Evolutionary conservation across 2,797 vertebrate genomes (phyloP), one percentile per base, ranked within the genome.

Genomic region (Sphenodon punctatus): DNA sequence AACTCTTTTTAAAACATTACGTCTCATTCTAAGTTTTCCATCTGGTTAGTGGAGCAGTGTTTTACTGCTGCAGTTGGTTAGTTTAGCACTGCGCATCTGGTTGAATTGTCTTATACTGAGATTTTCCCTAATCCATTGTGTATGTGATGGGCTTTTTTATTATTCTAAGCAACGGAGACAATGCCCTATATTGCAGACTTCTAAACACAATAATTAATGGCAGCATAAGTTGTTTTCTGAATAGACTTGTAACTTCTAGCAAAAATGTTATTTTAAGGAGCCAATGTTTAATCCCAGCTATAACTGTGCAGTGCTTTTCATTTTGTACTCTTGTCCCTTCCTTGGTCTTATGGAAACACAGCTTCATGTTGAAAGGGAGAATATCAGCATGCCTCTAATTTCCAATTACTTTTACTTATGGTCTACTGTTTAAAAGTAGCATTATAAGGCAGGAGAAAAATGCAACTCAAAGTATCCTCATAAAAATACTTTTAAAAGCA

Each of bases 41-140:
- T 93, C 89, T 78, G 93, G 77, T 89, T 70, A 80, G 83, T 76
- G 92, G 79, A 86, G 84, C 76, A 80, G 75, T 84, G 9, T 81
- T 80, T 78, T 67, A 86, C 89, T 92, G 87, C 90, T 93, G 88
- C 87, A 94, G 91, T 86, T 93, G 87, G 88, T 93, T 94, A 96
- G 88, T 77, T 93, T 94, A 96, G 88, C 77, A 82, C 73, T 83
- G 90, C 82, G 88, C 92, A 94, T 95, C 92, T 94, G 91, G 88
- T 80, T 90, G 85, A 90, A 91, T 89, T 91, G 84, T 86, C 90
- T 93, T 77, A 66, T 88, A 86, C 76, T 93, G 86, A 88, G 91
- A 88, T 93, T 95, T 91, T 88, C 89, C 78, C 92, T 93, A 78
- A 93, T 93, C 89, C 86, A 83, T 92, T 94, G 85, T 85, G 84